Percentiles rank a stretch among this genome's conserved stretches.
These are phyloP conservation scores for Pterobdella sp. DNA, from an alignment of 2,888 invertebrate genomes.

Conservation along the genomic window DNA sequence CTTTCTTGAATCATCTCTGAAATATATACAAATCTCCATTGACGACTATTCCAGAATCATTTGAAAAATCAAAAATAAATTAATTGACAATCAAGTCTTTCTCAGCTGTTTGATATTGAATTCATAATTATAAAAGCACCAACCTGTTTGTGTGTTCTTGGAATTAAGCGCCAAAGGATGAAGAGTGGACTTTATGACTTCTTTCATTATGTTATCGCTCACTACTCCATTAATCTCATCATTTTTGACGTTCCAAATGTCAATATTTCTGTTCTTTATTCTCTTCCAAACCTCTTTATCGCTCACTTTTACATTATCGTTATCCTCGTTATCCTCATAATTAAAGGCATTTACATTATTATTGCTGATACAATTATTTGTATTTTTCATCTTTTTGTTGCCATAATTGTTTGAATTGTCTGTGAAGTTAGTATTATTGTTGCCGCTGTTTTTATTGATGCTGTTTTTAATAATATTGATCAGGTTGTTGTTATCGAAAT, in stretches of 20 bases:
- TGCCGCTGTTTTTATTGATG: background rate
- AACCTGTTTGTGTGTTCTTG: no score
- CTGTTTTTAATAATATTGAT: background rate
- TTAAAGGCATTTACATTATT: conserved; percentile 1
- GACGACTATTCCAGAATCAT: no score
- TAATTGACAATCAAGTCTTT: no score
- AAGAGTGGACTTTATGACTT: no score
- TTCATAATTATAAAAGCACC: no score
- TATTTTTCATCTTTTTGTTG: background rate
- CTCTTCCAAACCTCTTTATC: background rate
- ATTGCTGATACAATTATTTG: background rate
- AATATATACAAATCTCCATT: no score
- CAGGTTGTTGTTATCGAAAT: background rate
- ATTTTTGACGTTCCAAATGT: background rate
- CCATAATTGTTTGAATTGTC: background rate
- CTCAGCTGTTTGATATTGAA: no score
- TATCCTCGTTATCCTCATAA: conserved; percentile 14
- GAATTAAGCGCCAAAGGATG: no score
- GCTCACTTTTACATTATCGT: background rate
- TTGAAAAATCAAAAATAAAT: no score
- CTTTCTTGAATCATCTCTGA: no score
- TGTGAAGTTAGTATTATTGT: background rate
- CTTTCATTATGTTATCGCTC: no score
- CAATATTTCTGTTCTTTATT: background rate
- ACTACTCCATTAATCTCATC: no score